Evolutionary conservation across 2,888 invertebrate species (phyloP), one percentile per base, ranked within the genome.

Genomic region (Leucoma salicis): DNA sequence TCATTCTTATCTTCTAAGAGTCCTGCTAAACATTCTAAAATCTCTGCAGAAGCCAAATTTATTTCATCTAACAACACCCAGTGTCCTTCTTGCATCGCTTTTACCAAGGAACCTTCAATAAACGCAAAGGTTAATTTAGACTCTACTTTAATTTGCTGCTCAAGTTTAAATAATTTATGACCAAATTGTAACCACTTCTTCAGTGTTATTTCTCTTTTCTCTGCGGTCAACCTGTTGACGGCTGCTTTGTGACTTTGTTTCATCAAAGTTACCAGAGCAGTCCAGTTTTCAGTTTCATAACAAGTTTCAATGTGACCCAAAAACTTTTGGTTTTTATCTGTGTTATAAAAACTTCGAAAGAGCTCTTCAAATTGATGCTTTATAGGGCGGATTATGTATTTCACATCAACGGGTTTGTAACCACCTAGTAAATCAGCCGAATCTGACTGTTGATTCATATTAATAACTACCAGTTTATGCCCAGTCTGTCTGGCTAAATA

Each of bases 391-490:
- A 99, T 92, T 0, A 98, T 91, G 63, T 94, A 94, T 66, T 95
- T 95, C 8, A 98, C 78, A 74, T 99, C 97, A 0, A 99, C 96
- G 0, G 99, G 99, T 79, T 99, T 99, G 73, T 96, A 97, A 50
- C 99, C 99, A 42, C 99, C 99, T 0, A 99, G 91, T 27, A 99
- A 91, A 87, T 99, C 99, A 0, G 97, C 95, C 6, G 96, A 96
- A 82, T 99, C 99, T 32, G 98, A 99, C 73, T 99, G 99, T 71
- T 99, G 99, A 73, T 99, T 99, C 96, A 99, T 96, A 74, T 99
- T 99, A 14, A 99, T 96, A 0, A 99, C 99, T 18, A 95, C 91
- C 18, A 99, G 89, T 69, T 94, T 96, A 57, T 96, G 95, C 0
- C 96, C 95, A 0, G 96, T 93, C 53, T 94, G 93, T 47, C 93